A percentile compares a stretch with the other conserved stretches of the same genome.
Evolutionary conservation across 2,797 vertebrate species (phyloP).

Genomic region (Mormyrops boulengeri): DNA sequence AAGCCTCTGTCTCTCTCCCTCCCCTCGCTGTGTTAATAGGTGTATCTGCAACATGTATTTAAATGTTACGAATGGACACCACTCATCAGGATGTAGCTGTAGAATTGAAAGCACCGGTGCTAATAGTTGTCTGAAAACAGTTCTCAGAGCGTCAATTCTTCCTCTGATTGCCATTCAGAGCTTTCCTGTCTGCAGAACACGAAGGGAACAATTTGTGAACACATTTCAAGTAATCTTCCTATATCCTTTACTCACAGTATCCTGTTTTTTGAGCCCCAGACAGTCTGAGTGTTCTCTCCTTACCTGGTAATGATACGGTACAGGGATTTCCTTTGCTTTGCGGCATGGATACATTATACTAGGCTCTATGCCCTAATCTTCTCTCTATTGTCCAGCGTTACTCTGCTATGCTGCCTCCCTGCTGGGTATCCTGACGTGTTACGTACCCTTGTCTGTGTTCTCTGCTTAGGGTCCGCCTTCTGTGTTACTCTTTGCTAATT

Average conservation of each 20-base stretch:
- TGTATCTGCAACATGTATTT: background rate
- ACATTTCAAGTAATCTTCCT: background rate
- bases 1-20: background rate
- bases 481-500: background rate
- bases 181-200: background rate
- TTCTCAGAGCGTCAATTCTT: background rate
- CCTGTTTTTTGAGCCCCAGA: background rate
- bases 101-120: background rate
- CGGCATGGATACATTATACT: background rate
- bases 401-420: background rate
- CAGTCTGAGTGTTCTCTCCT: background rate
- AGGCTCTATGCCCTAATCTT: background rate
- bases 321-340: background rate
- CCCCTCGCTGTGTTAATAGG: background rate
- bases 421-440: background rate
- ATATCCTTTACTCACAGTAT: constrained; percentile 4
- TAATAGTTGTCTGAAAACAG: background rate
- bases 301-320: background rate
- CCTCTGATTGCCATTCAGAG: background rate
- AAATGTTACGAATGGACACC: background rate
- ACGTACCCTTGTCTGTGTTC: background rate
- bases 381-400: background rate
- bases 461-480: background rate
- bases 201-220: background rate
- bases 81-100: background rate